Evolutionary conservation across 2,113 vertebrate genomes (phyloP), one percentile per base, ranked within the genome.

Genomic region (Pituophis catenifer): DNA sequence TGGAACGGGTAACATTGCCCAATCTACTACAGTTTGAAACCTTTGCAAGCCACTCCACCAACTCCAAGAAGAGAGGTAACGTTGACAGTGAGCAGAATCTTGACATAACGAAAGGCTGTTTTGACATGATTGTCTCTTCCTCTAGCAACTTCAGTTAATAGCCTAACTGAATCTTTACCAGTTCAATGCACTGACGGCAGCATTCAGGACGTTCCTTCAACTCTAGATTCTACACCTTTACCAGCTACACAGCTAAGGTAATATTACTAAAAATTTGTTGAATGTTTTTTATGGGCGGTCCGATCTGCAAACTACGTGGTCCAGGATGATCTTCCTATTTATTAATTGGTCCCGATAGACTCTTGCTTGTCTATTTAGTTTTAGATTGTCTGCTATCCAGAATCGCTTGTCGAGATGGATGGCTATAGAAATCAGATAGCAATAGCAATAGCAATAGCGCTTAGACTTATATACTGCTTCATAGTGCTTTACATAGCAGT

Each of bases 131-230:
- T 95, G 58, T 91, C 70, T 97, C 48, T 93, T 95, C 58, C 98
- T 98, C 26, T 96, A 97, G 98, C 96, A 94, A 88, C 98, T 93
- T 97, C 97, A 96, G 97, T 98, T 94, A 97, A 96, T 97, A 98
- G 98, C 95, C 97, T 98, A 96, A 97, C 97, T 38, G 98, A 98
- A 89, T 97, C 98, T 90, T 95, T 98, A 96, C 97, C 98, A 8
- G 95, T 97, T 89, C 98, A 97, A 90, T 97, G 97, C 96, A 95
- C 98, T 95, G 98, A 98, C 53, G 96, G 96, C 95, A 96, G 95
- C 0, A 8, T 94, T 95, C 96, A 97, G 52, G 97, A 97, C 91
- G 92, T 96, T 52, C 96, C 96, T 91, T 97, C 97, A 92, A 75
- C 97, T 23, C 92, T 97, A 96, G 96, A 97, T 89, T 96, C 97